Base-by-base conservation (phyloP, 2,888 invertebrate genomes). In the Clunio marinus region DNA sequence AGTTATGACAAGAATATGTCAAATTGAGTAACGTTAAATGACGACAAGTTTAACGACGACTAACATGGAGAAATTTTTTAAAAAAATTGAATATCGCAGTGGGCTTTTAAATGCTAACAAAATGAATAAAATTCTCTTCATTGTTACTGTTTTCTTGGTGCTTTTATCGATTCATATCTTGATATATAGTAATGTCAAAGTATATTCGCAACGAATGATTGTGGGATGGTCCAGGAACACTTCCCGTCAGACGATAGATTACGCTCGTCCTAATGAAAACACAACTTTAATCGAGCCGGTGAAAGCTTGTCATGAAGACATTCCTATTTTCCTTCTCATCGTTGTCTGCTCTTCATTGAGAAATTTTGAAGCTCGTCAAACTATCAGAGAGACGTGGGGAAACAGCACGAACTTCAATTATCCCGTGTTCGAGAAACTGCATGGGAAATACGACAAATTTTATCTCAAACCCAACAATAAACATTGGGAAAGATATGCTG, bases 221-320 rank as follows among this genome's bases (percentile, higher is more conserved):
- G 80, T 80, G 70, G 91, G 90, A 51, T 91, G 91, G 91, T 82
- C 86, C n/a, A 81, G 82, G 60, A 86, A 89, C 73, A 86, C 86
- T 1, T 88, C 88, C 24, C 81, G 90, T 58, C 88, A 89, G 74
- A 84, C 88, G 22, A 83, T 83, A 73, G 80, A 84, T 70, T 91
- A 91, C 75, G 84, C 91, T 22, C 81, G 84, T 71, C 88, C 89
- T 0, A 83, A 85, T 69, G 87, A 86, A 73, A 81, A 86, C 10
- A 89, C 89, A 0, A 81, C 85, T 2, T 76, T 88, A 69, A 82
- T 88, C 73, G 83, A 82, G 70, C 88, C 88, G 0, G 79, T 77
- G 37, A 76, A 81, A 70, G 74, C 85, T 41, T 89, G 88, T 73
- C 37, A 20, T 13, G 32, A 22, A 7, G n/a, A 7, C 15, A 15